Evolutionary conservation across 2,888 invertebrate species (phyloP), one percentile per base, ranked within the genome.

Genomic region (Diarsia rubi): DNA sequence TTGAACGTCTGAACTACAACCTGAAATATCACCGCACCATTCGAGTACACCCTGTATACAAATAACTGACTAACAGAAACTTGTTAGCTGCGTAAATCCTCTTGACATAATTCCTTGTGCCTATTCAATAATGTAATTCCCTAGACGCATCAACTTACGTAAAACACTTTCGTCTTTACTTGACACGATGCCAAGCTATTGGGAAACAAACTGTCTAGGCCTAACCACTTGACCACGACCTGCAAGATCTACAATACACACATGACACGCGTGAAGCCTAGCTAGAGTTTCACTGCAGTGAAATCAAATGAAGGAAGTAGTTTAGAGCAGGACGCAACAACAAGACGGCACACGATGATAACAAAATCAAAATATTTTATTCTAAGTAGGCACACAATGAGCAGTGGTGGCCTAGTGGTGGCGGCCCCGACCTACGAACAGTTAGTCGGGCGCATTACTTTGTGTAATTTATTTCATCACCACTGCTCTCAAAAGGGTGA

Each of bases 121-220:
- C 44, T 31, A 68, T 64, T 76, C 31, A 16, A n/a, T 78, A 70
- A 79, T 70, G 79, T 57, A 14, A 67, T 79, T 83, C 78, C 78
- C 14, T 59, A 44, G 59, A 65, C 44, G 60, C 27, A 16, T 31
- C 11, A 21, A 57, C 54, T 59, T 64, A 52, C n/a, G 64, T n/a
- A 59, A 52, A n/a, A 24, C 42, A 59, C 31, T 78, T 49, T 71
- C 27, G 52, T 42, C 49, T 52, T 57, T 12, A 45, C 57, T 82
- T 83, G 83, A 67, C 47, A 63, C 21, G 66, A 16, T 79, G 83
- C 79, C 79, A 83, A 83, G 16, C 0, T 59, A 78, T 79, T 69
- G 66, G 66, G 54, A 14, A 82, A 79, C 54, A 49, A 57, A 66
- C 57, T 27, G 27, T 31, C 31, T 31, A 31, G 1, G 19, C 27